Conservation (phyloP, 1,140 invertebrate species). For the Lepidurus arcticus region DNA sequence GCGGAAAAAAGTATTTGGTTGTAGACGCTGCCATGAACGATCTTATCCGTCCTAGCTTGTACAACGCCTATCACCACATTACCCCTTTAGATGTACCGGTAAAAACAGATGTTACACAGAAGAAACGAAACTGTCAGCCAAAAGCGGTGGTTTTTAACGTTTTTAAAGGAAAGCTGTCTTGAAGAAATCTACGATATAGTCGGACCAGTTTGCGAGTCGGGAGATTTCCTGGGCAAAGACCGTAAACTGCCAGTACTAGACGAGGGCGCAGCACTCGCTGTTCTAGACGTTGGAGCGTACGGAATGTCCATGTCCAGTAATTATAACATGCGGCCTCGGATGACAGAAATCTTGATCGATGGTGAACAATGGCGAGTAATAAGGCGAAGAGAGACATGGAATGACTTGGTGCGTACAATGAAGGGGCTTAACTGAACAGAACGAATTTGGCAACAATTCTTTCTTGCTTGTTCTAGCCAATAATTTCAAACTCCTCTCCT, state of each 20-base stretch:
- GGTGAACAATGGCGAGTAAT: slow-evolving; percentile 40
- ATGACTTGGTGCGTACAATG: slow-evolving; percentile 31
- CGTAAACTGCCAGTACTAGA: slow-evolving; percentile 40
- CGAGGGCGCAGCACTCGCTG: slow-evolving; percentile 42
- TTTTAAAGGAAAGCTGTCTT: neutral
- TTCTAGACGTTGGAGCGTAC: slow-evolving; percentile 49
- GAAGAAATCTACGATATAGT: slow-evolving; percentile 44
- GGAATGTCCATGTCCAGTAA: slow-evolving; percentile 47
- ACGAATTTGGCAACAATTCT: neutral
- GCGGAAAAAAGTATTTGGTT: slow-evolving; percentile 38
- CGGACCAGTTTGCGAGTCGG: slow-evolving; percentile 49
- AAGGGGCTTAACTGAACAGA: neutral
- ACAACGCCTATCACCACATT: slow-evolving; percentile 46
- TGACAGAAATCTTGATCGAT: slow-evolving; percentile 46
- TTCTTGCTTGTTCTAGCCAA: neutral
- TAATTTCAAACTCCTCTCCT: slow-evolving; percentile 3
- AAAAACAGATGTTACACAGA: neutral
- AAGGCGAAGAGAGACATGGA: slow-evolving; percentile 40
- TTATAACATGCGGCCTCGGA: slow-evolving; percentile 46
- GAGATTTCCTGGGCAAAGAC: slow-evolving; percentile 47
- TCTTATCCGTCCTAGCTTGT: slow-evolving; percentile 46
- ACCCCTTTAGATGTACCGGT: slow-evolving; percentile 35
- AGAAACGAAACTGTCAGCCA: neutral
- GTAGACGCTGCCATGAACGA: slow-evolving; percentile 43
- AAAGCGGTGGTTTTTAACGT: neutral